Evolutionary conservation across 2,113 vertebrate genomes (phyloP), one percentile per base, ranked within the genome.

Genomic region (Marcusenius ussheri): DNA sequence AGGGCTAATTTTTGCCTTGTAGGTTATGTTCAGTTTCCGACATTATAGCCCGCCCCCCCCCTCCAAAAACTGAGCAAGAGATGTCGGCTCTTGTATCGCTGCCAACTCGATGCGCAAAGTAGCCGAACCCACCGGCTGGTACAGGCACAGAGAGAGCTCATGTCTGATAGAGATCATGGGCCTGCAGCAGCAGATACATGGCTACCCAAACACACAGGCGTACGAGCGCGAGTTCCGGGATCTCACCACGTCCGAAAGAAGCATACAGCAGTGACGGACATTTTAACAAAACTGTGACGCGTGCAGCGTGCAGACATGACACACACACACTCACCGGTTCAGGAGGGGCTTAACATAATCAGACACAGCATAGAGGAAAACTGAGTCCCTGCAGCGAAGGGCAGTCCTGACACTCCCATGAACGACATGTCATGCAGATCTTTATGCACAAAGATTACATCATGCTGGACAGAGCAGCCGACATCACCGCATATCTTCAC

Each of bases 51-150:
- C 46, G 45, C 51, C 51, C 49, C 47, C 6, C 85, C 19, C 46
- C 42, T 11, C 39, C 27, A 35, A 62, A 84, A 84, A 15, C 19
- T 10, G 77, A 85, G 51, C 77, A 15, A n/a, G 89, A 31, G 24
- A 19, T 39, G 24, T 45, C 3, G 13, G 13, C 13, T 80, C 15
- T 39, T 88, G 89, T 88, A 74, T 24, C 24, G 8, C 62, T 90
- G 89, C 89, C 89, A 90, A 62, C 46, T 77, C 35, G 31, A 70
- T 90, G 89, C 89, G 85, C 89, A 87, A 90, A 90, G 56, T 47
- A 49, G 27, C 53, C 35, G 5, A 9, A 53, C 49, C 42, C n/a
- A 42, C 1, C 1, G 50, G 39, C 17, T 19, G 24, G 27, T n/a
- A 21, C 11, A 56, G 6, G 27, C 47, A 70, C n/a, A 24, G n/a